A percentile compares a stretch with the other conserved stretches of the same genome.
Conservation (phyloP, 2,888 invertebrate species). For the Meiosimyza platycephala region DNA sequence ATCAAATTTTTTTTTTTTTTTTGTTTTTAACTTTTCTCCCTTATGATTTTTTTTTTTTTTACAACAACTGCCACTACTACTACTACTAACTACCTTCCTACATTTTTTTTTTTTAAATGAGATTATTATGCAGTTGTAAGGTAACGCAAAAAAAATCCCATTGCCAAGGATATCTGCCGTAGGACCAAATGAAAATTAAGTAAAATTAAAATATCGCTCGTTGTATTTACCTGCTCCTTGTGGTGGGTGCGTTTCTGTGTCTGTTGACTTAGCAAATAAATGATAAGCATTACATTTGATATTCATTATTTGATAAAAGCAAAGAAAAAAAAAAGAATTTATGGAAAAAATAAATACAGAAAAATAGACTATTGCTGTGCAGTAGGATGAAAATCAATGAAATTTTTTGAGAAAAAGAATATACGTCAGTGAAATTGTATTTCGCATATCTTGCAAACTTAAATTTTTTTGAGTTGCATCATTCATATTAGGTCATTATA, state of each 20-base stretch:
- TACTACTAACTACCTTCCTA: conserved; percentile 3
- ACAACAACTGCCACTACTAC: no score
- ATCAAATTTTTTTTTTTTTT: conserved; percentile 23
- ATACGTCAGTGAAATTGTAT: no score
- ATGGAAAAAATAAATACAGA: no score
- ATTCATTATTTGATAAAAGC: conserved; percentile 52
- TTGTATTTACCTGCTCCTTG: conserved; percentile 22
- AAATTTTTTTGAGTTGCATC: no score
- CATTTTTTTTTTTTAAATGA: conserved; percentile 10
- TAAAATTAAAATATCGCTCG: conserved; percentile 40
- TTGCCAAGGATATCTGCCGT: conserved; percentile 29
- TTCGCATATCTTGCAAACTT: no score
- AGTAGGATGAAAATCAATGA: no score
- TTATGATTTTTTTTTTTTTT: conserved; percentile 2
- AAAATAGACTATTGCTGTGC: no score
- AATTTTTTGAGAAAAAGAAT: no score
- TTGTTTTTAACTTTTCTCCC: neutral
- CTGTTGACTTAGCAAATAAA: conserved; percentile 46
- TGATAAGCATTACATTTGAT: conserved; percentile 52
- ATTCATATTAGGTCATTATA: no score
- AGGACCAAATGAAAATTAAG: conserved; percentile 42
- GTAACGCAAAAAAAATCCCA: conserved; percentile 25
- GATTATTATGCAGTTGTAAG: conserved; percentile 27
- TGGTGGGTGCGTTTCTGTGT: conserved; percentile 8
- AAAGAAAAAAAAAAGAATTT: conserved; percentile 33